A percentile compares a stretch with the other conserved stretches of the same genome.
These are phyloP conservation scores for Phacellophora camtschatica DNA, from an alignment of 30 jellyfish, hydroid and myxozoan species.

Conservation along the genomic window DNA sequence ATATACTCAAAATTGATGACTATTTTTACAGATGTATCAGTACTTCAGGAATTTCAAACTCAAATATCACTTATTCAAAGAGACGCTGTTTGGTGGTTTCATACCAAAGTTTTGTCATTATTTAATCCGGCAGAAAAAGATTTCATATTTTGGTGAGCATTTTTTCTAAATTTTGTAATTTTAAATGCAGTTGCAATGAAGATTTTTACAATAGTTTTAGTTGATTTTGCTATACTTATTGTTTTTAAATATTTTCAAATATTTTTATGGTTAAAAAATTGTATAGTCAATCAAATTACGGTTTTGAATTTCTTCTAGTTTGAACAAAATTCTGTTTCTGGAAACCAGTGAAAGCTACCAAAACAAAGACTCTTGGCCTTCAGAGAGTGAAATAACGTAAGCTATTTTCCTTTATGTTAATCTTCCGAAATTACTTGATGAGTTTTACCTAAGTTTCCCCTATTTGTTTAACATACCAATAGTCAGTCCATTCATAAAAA, in stretches of 20 bases:
- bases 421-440: neutral
- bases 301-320: constrained; percentile 47
- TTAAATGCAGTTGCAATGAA: no score
- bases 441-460: no score
- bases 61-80: constrained; percentile 84
- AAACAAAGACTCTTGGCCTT: constrained; percentile 87
- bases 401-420: neutral
- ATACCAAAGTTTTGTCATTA: constrained; percentile 63
- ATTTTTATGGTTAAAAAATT: no score
- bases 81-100: constrained; percentile 94
- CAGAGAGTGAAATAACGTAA: constrained; percentile 60
- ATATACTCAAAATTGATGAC: no score
- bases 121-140: constrained; percentile 76
- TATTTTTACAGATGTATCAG: constrained; percentile 54
- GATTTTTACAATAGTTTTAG: no score
- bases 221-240: no score
- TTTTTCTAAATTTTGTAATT: neutral
- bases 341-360: constrained; percentile 70
- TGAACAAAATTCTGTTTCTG: constrained; percentile 71
- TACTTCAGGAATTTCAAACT: constrained; percentile 76
- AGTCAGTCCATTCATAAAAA: no score
- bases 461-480: no score
- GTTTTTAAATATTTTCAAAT: no score
- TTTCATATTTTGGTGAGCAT: constrained; percentile 58
- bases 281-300: no score